Conservation (phyloP, 2,113 vertebrate species). For the Boleophthalmus pectinirostris region DNA sequence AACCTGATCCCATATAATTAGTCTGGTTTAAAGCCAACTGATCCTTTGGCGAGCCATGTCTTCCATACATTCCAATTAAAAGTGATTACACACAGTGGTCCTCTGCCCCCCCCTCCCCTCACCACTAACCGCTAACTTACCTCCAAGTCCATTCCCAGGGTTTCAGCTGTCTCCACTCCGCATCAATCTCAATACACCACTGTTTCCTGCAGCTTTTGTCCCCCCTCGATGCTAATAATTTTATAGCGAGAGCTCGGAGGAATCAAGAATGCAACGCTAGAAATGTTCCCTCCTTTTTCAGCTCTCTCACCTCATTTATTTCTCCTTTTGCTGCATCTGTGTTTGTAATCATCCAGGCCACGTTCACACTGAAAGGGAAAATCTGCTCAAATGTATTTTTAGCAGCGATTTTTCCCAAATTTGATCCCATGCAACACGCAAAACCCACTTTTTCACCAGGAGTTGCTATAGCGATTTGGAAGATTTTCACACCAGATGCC, state of each 20-base stretch:
- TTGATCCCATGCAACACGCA: neutral
- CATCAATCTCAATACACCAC: conserved; percentile 53
- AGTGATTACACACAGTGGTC: conserved; percentile 64
- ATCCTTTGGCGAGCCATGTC: conserved; percentile 56
- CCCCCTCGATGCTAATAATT: conserved; percentile 26
- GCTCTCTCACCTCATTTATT: conserved; percentile 3
- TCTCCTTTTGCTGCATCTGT: conserved; percentile 1
- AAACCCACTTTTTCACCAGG: neutral
- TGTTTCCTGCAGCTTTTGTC: conserved; percentile 31
- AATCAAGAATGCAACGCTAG: conserved; percentile 23
- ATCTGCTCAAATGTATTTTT: neutral
- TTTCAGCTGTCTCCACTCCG: conserved; percentile 59
- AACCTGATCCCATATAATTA: conserved; percentile 72
- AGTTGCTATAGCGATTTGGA: no score
- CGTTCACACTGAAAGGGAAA: neutral
- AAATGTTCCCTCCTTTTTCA: conserved; percentile 13
- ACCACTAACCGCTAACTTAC: conserved; percentile 16
- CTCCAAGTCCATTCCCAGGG: conserved; percentile 62
- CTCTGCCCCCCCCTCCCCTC: conserved; percentile 49
- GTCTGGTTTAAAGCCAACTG: conserved; percentile 63
- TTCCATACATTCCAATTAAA: conserved; percentile 72
- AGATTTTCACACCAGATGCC: no score
- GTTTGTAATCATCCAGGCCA: conserved; percentile 7
- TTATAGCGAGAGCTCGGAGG: conserved; percentile 36
- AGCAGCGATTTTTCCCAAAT: neutral